Base-by-base conservation (phyloP, 2,888 invertebrate genomes). In the Tinea pellionella region DNA sequence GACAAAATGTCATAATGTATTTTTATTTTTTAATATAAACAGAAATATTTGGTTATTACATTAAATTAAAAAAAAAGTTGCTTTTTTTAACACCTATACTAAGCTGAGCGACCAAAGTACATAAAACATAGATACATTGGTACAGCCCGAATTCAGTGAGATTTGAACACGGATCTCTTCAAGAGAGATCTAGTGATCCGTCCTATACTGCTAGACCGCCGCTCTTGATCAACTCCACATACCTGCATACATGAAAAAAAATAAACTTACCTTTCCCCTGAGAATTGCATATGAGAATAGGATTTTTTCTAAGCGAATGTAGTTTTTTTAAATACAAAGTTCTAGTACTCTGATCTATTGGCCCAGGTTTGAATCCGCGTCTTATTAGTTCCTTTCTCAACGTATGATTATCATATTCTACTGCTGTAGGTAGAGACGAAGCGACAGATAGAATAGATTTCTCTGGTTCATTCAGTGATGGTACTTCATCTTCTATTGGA, bases 271-370 rank as follows among this genome's bases (percentile, higher is more conserved):
- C 70, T 72, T 75, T 79, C 18, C 69, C 73, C 58, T 71, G 61
- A 24, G 32, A 65, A 42, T 65, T 69, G 37, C 64, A 68, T 11
- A 66, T 66, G 4, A 74, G 65, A 43, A 74, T 70, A 0, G 77
- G 71, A 1, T 67, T 69, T 62, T 80, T 81, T 67, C 82, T 89
- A 62, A 94, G 76, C 59, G 90, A 90, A 43, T 90, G 89, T 30
- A 96, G 78, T 66, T 93, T 92, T 71, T 90, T 92, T 58, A 95
- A 78, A 70, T 97, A 97, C 8, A 96, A 76, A 0, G 90, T 89
- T 65, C 94, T 92, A 0, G 96, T 97, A 1, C 90, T 89, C 12
- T 89, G 81, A 0, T 93, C 93, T 65, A 97, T 93, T 1, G 97
- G 97, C 0, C 97, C 97, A 0, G 94, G 92, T 9, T 81, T 87